phyloP scores from a whole-genome alignment of 1,140 invertebrate species.

The Danaus plexippus region DNA sequence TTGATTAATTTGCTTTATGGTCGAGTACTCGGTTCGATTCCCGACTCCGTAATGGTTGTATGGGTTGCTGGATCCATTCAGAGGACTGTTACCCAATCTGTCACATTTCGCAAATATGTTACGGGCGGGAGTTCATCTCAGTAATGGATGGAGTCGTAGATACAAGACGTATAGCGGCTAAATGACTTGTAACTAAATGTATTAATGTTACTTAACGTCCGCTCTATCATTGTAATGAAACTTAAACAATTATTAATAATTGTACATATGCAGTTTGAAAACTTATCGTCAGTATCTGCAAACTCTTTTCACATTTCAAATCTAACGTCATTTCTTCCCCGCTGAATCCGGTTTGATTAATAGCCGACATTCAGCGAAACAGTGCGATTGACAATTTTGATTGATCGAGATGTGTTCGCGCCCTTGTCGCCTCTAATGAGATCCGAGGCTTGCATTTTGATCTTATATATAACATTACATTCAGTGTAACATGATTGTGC shows the following conservation, averaged over 20 bases:
- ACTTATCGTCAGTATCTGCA: no score
- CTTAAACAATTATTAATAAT: no score
- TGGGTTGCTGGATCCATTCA: conserved; percentile 48
- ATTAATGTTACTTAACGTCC: not conserved
- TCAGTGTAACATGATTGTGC: no score
- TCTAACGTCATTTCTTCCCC: not conserved
- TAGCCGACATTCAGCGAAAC: conserved; percentile 30
- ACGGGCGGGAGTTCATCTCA: conserved; percentile 37
- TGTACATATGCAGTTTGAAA: no score
- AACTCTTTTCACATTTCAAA: not conserved
- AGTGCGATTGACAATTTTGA: conserved; percentile 65
- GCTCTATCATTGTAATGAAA: no score
- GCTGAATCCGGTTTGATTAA: conserved; percentile 31
- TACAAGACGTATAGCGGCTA: no score
- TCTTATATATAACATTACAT: no score
- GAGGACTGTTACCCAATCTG: conserved; percentile 66
- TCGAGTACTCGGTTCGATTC: conserved; percentile 56
- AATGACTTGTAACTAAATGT: no score
- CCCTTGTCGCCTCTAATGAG: conserved; percentile 41
- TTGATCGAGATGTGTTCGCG: conserved; percentile 52
- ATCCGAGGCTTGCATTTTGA: conserved; percentile 11
- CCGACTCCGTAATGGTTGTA: conserved; percentile 47
- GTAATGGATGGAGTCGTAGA: conserved; percentile 29
- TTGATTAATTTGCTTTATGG: conserved; percentile 72
- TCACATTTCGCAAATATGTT: conserved; percentile 55